phyloP scores from a whole-genome alignment of 2,888 invertebrate species.

The Spilosoma lubricipeda region DNA sequence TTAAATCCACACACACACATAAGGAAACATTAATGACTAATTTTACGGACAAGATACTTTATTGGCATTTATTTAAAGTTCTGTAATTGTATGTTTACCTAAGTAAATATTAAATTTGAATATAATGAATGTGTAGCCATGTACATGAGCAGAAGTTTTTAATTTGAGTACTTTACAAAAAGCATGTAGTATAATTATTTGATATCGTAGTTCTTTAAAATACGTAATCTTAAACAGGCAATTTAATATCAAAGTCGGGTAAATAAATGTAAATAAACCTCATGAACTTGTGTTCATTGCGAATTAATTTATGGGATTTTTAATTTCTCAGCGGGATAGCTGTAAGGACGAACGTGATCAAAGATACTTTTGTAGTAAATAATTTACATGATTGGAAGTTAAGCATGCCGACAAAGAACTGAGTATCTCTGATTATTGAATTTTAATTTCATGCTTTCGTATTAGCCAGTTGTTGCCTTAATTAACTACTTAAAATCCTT shows the following conservation, averaged over 20 bases:
- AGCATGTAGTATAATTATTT: background rate
- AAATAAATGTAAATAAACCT: constrained; percentile 2
- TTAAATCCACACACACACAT: too few species aligned
- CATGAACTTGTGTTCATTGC: constrained; percentile 23
- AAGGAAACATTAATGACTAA: too few species aligned
- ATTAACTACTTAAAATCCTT: constrained; percentile 29
- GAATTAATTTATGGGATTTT: constrained; percentile 53
- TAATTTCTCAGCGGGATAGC: constrained; percentile 57
- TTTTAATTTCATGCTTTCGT: constrained; percentile 36
- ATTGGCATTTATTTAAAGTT: too few species aligned
- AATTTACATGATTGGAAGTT: constrained; percentile 49
- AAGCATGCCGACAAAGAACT: constrained; percentile 39
- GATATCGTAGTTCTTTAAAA: background rate
- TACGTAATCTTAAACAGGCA: background rate
- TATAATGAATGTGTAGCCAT: too few species aligned
- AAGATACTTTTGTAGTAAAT: constrained; percentile 41
- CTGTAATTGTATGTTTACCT: too few species aligned
- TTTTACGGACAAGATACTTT: too few species aligned
- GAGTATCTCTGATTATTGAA: constrained; percentile 30
- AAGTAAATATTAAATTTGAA: too few species aligned
- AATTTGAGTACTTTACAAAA: background rate
- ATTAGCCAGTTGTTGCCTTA: constrained; percentile 27
- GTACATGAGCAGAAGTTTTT: too few species aligned
- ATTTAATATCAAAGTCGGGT: background rate
- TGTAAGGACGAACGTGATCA: constrained; percentile 41